phyloP scores from a whole-genome alignment of 2,888 invertebrate genomes.

The Caenorhabditis japonica region DNA sequence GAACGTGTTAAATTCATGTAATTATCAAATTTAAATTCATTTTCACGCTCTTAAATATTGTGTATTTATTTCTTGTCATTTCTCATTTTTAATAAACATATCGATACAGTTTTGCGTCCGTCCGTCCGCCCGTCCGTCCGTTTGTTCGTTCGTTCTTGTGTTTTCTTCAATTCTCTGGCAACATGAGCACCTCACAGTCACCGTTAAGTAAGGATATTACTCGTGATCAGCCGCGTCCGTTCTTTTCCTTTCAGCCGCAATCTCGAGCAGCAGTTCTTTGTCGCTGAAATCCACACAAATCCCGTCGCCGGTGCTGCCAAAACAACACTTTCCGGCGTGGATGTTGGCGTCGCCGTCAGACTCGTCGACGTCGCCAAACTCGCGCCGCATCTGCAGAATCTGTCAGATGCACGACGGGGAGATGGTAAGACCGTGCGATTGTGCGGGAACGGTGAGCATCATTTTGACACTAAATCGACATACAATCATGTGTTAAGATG shows the following conservation, averaged over 20 bases:
- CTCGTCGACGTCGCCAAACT: conserved; percentile 36
- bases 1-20: conserved; percentile 44
- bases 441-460: conserved; percentile 70
- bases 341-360: conserved; percentile 22
- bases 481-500: conserved; percentile 64
- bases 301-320: conserved; percentile 15
- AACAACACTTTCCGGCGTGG: conserved; percentile 20
- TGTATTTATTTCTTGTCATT: conserved; percentile 12
- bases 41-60: conserved; percentile 1
- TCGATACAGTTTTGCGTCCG: conserved; percentile 6
- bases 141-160: no score
- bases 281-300: conserved; percentile 33
- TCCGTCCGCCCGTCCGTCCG: conserved; percentile 26
- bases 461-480: no score
- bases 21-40: conserved; percentile 16
- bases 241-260: conserved; percentile 31
- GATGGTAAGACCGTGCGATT: conserved; percentile 71
- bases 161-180: conserved; percentile 10
- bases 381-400: conserved; percentile 67
- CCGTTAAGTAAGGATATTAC: no score
- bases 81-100: conserved; percentile 4
- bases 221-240: no score
- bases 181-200: conserved; percentile 24
- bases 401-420: conserved; percentile 71
- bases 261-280: conserved; percentile 25